phyloP scores from a whole-genome alignment of 1,140 invertebrate genomes.

The Neotoxoptera formosana region DNA sequence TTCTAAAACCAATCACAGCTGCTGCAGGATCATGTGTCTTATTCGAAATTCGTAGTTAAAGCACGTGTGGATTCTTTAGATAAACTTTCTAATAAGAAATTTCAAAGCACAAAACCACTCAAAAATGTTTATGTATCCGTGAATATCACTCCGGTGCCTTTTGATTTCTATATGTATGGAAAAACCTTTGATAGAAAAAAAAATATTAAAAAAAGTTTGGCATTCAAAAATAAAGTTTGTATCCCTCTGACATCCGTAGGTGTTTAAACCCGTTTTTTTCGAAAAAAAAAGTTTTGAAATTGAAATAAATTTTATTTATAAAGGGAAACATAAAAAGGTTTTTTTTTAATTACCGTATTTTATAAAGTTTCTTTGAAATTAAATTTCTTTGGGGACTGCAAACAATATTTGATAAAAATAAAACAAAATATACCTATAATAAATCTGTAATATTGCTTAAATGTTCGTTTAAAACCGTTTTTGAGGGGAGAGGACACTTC shows the following conservation, averaged over 20 bases:
- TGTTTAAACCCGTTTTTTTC: background rate
- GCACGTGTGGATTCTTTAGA: background rate
- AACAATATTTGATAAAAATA: background rate
- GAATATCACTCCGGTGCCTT: background rate
- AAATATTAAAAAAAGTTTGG: background rate
- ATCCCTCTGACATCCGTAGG: background rate
- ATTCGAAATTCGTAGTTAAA: background rate
- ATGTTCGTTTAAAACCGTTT: background rate
- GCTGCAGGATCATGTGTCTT: background rate
- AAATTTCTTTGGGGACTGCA: background rate
- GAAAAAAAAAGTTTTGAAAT: constrained; percentile 9
- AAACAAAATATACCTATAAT: background rate
- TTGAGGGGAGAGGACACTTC: background rate
- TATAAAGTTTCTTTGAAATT: background rate
- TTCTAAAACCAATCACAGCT: background rate
- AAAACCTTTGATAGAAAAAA: background rate
- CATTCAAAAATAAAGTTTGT: background rate
- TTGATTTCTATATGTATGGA: background rate
- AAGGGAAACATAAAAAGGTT: background rate
- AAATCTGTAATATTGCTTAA: background rate
- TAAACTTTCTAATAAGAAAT: background rate
- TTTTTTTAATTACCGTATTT: background rate
- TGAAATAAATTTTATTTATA: constrained; percentile 7
- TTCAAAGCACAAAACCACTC: background rate
- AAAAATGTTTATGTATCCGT: background rate